phyloP scores from a whole-genome alignment of 1,140 invertebrate species.

The Pseudobourletiella spinata region DNA sequence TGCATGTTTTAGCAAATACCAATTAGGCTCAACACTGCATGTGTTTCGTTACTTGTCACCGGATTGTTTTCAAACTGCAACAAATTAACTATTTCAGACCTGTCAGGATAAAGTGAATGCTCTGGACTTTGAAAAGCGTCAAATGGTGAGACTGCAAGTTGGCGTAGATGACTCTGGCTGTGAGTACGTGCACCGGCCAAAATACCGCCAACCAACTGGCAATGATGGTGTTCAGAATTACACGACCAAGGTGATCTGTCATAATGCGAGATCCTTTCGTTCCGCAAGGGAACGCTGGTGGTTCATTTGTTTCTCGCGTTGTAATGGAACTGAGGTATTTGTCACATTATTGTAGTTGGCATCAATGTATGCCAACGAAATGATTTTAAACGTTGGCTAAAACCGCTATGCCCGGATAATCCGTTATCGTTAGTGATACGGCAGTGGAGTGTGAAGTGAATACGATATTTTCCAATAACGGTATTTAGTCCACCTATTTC shows the following conservation, averaged over 20 bases:
- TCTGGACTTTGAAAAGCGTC: conserved; percentile 57
- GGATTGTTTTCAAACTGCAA: no score
- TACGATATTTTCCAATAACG: no score
- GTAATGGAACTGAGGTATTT: conserved; percentile 52
- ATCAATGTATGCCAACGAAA: no score
- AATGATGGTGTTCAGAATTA: conserved; percentile 15
- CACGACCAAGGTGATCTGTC: conserved; percentile 41
- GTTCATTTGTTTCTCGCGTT: conserved; percentile 66
- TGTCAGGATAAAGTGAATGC: conserved; percentile 60
- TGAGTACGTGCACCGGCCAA: conserved; percentile 29
- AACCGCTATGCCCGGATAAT: no score
- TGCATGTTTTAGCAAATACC: no score
- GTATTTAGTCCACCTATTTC: no score
- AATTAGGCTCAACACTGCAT: no score
- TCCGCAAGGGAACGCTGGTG: conserved; percentile 65
- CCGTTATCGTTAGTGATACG: no score
- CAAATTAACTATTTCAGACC: conserved; percentile 49
- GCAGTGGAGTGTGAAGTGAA: no score
- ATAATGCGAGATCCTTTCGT: conserved; percentile 52
- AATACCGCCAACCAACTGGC: neutral
- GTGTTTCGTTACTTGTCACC: no score
- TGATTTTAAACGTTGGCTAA: no score
- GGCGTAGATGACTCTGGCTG: conserved; percentile 45
- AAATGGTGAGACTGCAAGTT: conserved; percentile 62
- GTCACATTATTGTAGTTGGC: no score